Base-by-base conservation (phyloP, 2,888 invertebrate genomes). In the Aproaerema taeniolella region DNA sequence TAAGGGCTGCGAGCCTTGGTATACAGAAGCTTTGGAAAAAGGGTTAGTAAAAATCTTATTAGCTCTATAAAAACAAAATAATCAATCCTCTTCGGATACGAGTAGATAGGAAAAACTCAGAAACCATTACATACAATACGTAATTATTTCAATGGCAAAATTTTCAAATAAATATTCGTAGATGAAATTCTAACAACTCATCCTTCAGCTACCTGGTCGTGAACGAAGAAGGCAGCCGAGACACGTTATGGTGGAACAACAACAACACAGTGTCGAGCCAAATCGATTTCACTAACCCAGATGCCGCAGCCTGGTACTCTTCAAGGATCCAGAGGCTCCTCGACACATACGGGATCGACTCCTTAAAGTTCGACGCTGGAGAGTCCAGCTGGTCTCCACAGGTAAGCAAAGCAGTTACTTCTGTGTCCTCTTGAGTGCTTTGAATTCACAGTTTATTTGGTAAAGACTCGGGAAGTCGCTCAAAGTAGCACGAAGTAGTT, bases 291-390 rank as follows among this genome's bases (percentile, higher is more conserved):
- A 92, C 93, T 0, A 93, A 94, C 61, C 77, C 88, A 0, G 87
- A 88, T 14, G 93, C 93, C 0, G 82, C 87, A 0, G 47, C 89
- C 79, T 91, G 91, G 91, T 91, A 83, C 71, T 61, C 79, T 0
- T 58, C 61, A 2, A 76, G 90, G 42, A 55, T 90, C 15, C 81
- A 77, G 39, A 58, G 67, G 3, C 50, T 97, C 1, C 78, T 90
- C 49, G 72, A 82, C 0, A 80, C 88, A 3, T 90, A 90, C 38
- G 92, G 90, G 0, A 89, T 95, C 13, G 92, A 93, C 54, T 90
- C 91, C 43, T 90, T 93, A 50, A 95, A 95, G 75, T 95, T 95
- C 55, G 94, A 95, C 57, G 95, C 94, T 30, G 95, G 95, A 14
- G 94, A 95, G 68, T 85, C 88, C 0, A 89, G 90, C 51, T 93